phyloP scores from a whole-genome alignment of 2,888 invertebrate species.

The Luperina nickerlii region DNA sequence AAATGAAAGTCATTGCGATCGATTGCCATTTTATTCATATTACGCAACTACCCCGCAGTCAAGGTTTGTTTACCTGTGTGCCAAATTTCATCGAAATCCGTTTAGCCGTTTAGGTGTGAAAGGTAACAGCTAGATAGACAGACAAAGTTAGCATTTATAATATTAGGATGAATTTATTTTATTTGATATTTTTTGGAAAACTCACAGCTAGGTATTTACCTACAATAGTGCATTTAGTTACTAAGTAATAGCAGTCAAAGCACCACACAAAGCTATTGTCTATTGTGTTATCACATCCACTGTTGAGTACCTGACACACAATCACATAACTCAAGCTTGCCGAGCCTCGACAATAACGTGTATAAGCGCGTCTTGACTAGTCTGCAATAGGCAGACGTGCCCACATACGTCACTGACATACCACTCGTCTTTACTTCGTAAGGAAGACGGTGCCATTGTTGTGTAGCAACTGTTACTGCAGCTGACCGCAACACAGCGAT shows the following conservation, averaged over 20 bases:
- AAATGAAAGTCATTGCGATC: background rate
- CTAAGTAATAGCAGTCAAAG: background rate
- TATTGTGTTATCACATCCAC: background rate
- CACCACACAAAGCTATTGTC: background rate
- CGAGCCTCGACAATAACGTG: too few species aligned
- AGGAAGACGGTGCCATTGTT: conserved; percentile 9
- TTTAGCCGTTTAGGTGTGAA: too few species aligned
- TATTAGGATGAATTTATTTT: too few species aligned
- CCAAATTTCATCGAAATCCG: too few species aligned
- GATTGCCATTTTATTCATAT: background rate
- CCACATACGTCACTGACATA: conserved; percentile 5
- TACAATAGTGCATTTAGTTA: too few species aligned
- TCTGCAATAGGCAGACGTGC: background rate
- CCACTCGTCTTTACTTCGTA: background rate
- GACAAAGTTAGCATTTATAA: too few species aligned
- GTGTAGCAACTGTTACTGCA: background rate
- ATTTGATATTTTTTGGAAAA: too few species aligned
- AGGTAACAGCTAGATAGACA: too few species aligned
- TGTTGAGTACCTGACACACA: background rate
- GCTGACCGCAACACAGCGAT: background rate
- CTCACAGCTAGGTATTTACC: too few species aligned
- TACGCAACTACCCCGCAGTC: background rate
- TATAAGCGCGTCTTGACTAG: background rate
- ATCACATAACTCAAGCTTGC: background rate
- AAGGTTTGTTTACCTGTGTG: too few species aligned